Conservation (phyloP, 2,888 invertebrate genomes). For the Sussaba pulchella region DNA sequence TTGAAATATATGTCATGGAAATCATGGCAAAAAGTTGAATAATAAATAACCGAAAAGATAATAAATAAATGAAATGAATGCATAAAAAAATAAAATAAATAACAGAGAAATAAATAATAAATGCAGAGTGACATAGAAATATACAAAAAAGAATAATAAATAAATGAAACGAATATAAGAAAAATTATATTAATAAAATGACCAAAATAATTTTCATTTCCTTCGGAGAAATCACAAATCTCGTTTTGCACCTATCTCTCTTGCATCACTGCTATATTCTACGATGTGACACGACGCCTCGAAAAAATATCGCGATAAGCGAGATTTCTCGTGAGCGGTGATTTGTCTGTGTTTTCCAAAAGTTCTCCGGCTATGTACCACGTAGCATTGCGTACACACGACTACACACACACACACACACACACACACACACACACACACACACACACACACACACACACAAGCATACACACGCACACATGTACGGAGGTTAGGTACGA, state of each 20-base stretch:
- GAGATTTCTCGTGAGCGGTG: slow-evolving; percentile 51
- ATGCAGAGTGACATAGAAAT: too few species aligned
- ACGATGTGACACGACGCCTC: background rate
- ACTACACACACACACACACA: too few species aligned
- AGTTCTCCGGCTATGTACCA: slow-evolving; percentile 31
- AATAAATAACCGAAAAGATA: too few species aligned
- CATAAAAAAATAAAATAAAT: too few species aligned
- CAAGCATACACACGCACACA: background rate
- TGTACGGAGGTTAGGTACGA: slow-evolving; percentile 25
- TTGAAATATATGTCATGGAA: too few species aligned
- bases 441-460: slow-evolving; percentile 1
- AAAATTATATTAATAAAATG: too few species aligned
- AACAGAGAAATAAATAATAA: too few species aligned
- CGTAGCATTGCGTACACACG: background rate
- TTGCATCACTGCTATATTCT: background rate
- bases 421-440: background rate
- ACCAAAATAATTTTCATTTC: background rate
- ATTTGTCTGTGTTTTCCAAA: slow-evolving; percentile 42
- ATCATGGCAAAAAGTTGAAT: too few species aligned
- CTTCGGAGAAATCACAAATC: background rate
- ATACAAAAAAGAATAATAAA: too few species aligned
- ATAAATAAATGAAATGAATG: too few species aligned
- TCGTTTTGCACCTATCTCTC: background rate
- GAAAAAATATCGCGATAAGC: slow-evolving; percentile 27
- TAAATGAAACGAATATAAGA: too few species aligned